These are phyloP conservation scores for Epinotia demarniana DNA, from an alignment of 2,888 invertebrate genomes.

Conservation along the genomic window DNA sequence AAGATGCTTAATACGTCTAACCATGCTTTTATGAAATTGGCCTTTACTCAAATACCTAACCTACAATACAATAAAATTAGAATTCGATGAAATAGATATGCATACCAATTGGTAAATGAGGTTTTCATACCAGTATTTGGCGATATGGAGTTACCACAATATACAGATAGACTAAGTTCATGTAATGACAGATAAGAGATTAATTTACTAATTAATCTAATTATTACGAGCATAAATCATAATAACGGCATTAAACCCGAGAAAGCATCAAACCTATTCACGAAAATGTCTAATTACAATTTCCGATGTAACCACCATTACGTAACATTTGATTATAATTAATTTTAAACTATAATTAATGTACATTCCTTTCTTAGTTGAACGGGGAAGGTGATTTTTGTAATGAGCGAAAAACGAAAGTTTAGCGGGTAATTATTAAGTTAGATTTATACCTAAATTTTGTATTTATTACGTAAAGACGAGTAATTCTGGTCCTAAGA, in stretches of 20 bases:
- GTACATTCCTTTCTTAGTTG: constrained; percentile 25
- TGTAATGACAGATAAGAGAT: not conserved
- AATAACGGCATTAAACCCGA: constrained; percentile 35
- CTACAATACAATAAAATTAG: too few relatives aligned
- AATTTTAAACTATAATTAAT: constrained; percentile 44
- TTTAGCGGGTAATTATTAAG: constrained; percentile 40
- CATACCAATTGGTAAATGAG: too few relatives aligned
- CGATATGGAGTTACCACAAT: not conserved
- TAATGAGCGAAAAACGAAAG: constrained; percentile 47
- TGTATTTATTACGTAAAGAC: constrained; percentile 22
- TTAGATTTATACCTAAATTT: constrained; percentile 13
- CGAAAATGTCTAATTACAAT: constrained; percentile 41
- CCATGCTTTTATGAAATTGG: too few relatives aligned
- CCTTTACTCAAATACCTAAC: too few relatives aligned
- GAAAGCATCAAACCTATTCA: constrained; percentile 37
- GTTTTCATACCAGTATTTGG: too few relatives aligned
- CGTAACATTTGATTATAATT: constrained; percentile 43
- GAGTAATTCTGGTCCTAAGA: not conserved
- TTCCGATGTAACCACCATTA: constrained; percentile 40
- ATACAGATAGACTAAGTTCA: not conserved
- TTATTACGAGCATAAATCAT: constrained; percentile 15
- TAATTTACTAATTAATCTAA: constrained; percentile 24
- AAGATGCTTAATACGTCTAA: too few relatives aligned
- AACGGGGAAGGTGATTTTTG: constrained; percentile 37
- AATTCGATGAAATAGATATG: too few relatives aligned